These are phyloP conservation scores for Drosophila paulistorum DNA, from an alignment of 1,140 invertebrate species.

Conservation along the genomic window DNA sequence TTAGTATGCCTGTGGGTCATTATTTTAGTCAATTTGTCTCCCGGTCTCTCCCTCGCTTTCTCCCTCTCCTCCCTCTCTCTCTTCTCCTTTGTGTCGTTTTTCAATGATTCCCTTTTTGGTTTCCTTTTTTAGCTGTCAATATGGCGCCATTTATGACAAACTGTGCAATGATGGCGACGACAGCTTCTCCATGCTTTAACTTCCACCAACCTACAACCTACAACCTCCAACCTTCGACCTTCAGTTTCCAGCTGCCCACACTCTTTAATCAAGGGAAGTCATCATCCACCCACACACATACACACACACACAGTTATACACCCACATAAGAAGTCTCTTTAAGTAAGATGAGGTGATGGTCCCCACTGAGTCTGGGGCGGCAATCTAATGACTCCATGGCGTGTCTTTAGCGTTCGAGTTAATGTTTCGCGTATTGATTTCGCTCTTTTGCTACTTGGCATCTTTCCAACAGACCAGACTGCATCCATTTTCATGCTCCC, in stretches of 20 bases:
- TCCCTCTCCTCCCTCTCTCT: slow-evolving; percentile 11
- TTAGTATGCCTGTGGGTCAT: no score
- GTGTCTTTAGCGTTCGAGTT: slow-evolving; percentile 73
- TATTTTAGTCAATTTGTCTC: neutral
- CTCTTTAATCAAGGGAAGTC: slow-evolving; percentile 49
- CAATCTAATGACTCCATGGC: slow-evolving; percentile 74
- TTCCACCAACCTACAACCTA: neutral
- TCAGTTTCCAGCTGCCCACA: slow-evolving; percentile 10
- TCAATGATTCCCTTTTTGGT: slow-evolving; percentile 17
- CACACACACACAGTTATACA: slow-evolving; percentile 5
- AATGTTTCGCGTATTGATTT: slow-evolving; percentile 79
- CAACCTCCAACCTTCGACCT: neutral
- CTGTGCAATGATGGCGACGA: slow-evolving; percentile 55
- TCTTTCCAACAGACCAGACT: slow-evolving; percentile 31
- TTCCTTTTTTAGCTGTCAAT: slow-evolving; percentile 51
- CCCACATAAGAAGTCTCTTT: neutral
- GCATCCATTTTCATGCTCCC: slow-evolving; percentile 24
- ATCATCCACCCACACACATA: slow-evolving; percentile 29
- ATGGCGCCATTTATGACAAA: slow-evolving; percentile 76
- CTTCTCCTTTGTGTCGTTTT: slow-evolving; percentile 16
- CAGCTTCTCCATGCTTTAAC: slow-evolving; percentile 37
- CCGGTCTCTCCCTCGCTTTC: neutral
- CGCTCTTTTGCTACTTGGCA: slow-evolving; percentile 37
- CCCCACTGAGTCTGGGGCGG: slow-evolving; percentile 13
- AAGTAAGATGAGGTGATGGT: neutral